Evolutionary conservation across 2,797 vertebrate genomes (phyloP).

Genomic region (Harpagifer antarcticus): DNA sequence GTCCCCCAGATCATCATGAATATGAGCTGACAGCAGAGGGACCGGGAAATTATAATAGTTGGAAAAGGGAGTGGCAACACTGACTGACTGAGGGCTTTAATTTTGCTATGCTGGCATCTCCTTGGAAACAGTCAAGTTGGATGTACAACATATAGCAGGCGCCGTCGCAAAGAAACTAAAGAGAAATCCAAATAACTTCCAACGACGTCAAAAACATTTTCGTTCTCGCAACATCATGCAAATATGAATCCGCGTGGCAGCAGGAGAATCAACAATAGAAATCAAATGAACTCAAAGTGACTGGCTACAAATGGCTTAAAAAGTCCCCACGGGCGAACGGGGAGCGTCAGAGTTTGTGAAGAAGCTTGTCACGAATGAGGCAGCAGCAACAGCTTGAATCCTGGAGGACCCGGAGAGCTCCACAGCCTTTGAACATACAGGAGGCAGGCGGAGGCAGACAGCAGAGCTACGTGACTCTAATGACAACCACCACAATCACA

Average conservation of each 20-base stretch:
- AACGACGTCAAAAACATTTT: slow-evolving; percentile 15
- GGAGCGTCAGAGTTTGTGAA: slow-evolving; percentile 62
- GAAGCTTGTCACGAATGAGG: slow-evolving; percentile 49
- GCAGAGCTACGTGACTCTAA: slow-evolving; percentile 73
- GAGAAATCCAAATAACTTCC: slow-evolving; percentile 35
- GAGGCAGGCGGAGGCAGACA: slow-evolving; percentile 66
- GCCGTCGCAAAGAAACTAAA: neutral
- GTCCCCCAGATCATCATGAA: slow-evolving; percentile 37
- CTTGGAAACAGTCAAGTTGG: slow-evolving; percentile 49
- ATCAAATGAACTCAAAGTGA: slow-evolving; percentile 62
- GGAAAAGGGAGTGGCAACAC: slow-evolving; percentile 50
- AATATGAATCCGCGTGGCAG: slow-evolving; percentile 35
- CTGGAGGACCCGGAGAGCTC: slow-evolving; percentile 65
- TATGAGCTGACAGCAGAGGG: slow-evolving; percentile 48
- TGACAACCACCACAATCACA: slow-evolving; percentile 70
- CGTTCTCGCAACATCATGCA: slow-evolving; percentile 20
- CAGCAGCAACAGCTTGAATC: slow-evolving; percentile 53
- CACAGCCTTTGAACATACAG: slow-evolving; percentile 74
- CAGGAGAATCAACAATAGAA: slow-evolving; percentile 34
- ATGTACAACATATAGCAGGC: slow-evolving; percentile 15
- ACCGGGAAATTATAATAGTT: slow-evolving; percentile 34
- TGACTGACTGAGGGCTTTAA: slow-evolving; percentile 45
- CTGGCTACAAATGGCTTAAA: slow-evolving; percentile 74
- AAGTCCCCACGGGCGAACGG: slow-evolving; percentile 48
- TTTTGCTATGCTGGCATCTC: slow-evolving; percentile 47